Conservation (phyloP, 2,113 vertebrate genomes). For the Percopsis transmontana region DNA sequence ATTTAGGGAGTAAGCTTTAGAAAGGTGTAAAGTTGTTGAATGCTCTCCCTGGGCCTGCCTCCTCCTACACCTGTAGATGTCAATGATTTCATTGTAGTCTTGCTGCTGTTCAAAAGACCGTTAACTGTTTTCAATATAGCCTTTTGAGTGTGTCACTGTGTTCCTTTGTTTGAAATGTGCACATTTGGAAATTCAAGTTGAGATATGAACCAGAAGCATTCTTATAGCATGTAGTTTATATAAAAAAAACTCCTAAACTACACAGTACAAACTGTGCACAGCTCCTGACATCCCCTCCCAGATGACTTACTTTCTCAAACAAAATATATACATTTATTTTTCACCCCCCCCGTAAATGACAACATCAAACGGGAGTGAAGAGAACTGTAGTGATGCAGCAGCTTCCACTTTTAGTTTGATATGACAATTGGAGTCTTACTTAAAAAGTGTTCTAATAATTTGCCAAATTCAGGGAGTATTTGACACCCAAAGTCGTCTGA, state of each 20-base stretch:
- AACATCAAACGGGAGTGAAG: neutral
- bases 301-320: neutral
- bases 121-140: too few relatives aligned
- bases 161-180: too few relatives aligned
- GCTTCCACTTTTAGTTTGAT: neutral
- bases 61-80: too few relatives aligned
- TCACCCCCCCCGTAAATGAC: neutral
- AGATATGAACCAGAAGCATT: neutral
- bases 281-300: neutral
- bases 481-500: neutral
- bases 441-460: neutral
- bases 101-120: too few relatives aligned
- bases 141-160: too few relatives aligned
- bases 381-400: neutral
- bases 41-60: too few relatives aligned
- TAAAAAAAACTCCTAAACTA: neutral
- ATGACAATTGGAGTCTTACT: neutral
- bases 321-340: constrained; percentile 5
- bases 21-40: too few relatives aligned
- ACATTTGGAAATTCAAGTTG: too few relatives aligned
- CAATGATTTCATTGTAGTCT: too few relatives aligned
- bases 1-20: too few relatives aligned
- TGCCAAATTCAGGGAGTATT: neutral
- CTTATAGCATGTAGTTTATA: neutral
- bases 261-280: constrained; percentile 9